Evolutionary conservation across 2,888 invertebrate species (phyloP).

Genomic region (Drosophila atripex): DNA sequence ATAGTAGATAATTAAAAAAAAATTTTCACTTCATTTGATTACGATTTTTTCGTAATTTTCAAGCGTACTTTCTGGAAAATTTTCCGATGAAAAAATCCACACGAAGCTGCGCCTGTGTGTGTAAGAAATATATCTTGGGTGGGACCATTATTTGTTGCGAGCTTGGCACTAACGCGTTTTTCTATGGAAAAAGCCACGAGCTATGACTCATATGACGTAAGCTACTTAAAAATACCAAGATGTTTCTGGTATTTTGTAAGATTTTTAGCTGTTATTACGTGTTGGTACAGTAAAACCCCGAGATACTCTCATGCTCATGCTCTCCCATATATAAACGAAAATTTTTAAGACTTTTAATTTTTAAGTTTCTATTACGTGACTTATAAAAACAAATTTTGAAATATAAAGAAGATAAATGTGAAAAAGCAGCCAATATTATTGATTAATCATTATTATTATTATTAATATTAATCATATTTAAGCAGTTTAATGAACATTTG

Average conservation of each 20-base stretch:
- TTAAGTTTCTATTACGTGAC: too few species aligned
- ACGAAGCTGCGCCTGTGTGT: conserved; percentile 31
- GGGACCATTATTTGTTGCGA: conserved; percentile 7
- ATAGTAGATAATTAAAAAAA: conserved; percentile 30
- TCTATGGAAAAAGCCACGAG: not conserved
- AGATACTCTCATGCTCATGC: too few species aligned
- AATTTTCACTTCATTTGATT: conserved; percentile 43
- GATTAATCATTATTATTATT: too few species aligned
- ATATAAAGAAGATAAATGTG: too few species aligned
- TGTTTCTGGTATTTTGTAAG: not conserved
- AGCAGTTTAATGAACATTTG: too few species aligned
- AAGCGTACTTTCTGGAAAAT: conserved; percentile 66
- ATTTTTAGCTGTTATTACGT: not conserved
- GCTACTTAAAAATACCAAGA: not conserved
- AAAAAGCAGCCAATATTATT: too few species aligned
- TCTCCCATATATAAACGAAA: too few species aligned
- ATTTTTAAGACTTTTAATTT: too few species aligned
- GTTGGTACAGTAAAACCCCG: conserved; percentile 3
- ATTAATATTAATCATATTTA: too few species aligned
- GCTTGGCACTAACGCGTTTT: conserved; percentile 18
- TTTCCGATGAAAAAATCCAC: conserved; percentile 61
- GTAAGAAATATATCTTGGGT: not conserved
- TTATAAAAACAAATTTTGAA: too few species aligned
- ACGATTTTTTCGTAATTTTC: conserved; percentile 62
- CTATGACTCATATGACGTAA: conserved; percentile 11